Percentiles rank a stretch among this genome's conserved stretches.
Conservation (phyloP, 2,797 vertebrate genomes). For the Sarcophilus harrisii region DNA sequence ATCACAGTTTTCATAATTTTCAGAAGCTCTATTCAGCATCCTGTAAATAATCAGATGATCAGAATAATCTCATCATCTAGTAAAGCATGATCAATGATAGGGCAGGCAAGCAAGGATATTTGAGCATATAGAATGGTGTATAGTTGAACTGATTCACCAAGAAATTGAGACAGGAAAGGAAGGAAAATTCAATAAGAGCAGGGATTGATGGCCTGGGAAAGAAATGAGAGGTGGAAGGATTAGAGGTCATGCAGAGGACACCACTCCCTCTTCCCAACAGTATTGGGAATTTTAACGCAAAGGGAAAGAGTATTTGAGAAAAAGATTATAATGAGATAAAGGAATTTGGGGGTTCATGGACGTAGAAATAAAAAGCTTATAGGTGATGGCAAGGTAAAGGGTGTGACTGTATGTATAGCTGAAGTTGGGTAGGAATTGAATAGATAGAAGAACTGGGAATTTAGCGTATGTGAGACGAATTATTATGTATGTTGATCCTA, state of each 20-base stretch:
- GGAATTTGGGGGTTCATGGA: not conserved
- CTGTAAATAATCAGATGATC: not conserved
- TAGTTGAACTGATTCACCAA: not conserved
- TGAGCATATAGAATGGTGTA: not conserved
- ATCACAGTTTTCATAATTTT: not conserved
- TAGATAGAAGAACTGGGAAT: not conserved
- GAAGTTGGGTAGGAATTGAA: not conserved
- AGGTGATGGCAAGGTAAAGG: not conserved
- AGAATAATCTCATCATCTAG: not conserved
- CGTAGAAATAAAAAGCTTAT: not conserved
- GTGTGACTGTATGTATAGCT: not conserved
- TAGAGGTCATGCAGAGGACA: not conserved
- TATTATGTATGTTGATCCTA: not conserved
- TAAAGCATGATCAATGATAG: not conserved
- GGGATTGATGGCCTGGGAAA: not conserved
- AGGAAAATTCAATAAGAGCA: not conserved
- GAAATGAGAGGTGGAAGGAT: not conserved
- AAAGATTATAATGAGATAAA: not conserved
- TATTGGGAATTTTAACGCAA: not conserved
- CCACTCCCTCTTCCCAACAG: accelerated
- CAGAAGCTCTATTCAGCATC: not conserved
- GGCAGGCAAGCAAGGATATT: not conserved
- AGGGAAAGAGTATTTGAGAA: not conserved
- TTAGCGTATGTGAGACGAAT: not conserved
- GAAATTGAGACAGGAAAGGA: not conserved